phyloP scores from a whole-genome alignment of 2,797 vertebrate genomes.

The Crotalus adamanteus region DNA sequence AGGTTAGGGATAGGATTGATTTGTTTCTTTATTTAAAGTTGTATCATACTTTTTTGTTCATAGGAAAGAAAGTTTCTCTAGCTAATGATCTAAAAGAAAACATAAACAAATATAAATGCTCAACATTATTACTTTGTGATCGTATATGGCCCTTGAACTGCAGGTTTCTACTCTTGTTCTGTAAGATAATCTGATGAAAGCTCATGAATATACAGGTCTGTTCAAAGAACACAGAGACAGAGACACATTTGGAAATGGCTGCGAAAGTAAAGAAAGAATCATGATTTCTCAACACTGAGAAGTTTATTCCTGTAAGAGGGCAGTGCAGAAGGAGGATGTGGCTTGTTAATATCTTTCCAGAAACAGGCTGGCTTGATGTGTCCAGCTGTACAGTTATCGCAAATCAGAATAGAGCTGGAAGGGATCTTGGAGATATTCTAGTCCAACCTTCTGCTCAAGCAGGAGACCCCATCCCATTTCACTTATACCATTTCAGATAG shows the following conservation, averaged over 20 bases:
- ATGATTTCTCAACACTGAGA: background rate
- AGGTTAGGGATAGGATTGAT: background rate
- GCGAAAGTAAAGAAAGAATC: background rate
- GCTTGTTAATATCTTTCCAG: background rate
- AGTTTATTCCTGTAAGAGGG: background rate
- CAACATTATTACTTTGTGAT: background rate
- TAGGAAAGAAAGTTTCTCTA: background rate
- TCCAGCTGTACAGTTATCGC: background rate
- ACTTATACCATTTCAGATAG: background rate
- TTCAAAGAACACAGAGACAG: background rate
- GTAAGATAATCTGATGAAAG: background rate
- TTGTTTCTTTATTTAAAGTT: background rate
- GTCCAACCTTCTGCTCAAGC: background rate
- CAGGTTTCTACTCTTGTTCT: background rate
- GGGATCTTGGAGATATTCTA: background rate
- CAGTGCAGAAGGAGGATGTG: background rate
- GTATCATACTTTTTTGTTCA: background rate
- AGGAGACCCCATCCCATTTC: background rate
- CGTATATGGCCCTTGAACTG: background rate
- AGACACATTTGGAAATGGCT: background rate
- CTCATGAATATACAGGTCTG: background rate
- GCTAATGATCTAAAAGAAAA: background rate
- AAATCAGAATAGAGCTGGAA: background rate
- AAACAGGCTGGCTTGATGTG: background rate
- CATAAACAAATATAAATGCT: background rate